Evolutionary conservation across 2,113 vertebrate species (phyloP), one percentile per base, ranked within the genome.

Genomic region (Prolemur simus): DNA sequence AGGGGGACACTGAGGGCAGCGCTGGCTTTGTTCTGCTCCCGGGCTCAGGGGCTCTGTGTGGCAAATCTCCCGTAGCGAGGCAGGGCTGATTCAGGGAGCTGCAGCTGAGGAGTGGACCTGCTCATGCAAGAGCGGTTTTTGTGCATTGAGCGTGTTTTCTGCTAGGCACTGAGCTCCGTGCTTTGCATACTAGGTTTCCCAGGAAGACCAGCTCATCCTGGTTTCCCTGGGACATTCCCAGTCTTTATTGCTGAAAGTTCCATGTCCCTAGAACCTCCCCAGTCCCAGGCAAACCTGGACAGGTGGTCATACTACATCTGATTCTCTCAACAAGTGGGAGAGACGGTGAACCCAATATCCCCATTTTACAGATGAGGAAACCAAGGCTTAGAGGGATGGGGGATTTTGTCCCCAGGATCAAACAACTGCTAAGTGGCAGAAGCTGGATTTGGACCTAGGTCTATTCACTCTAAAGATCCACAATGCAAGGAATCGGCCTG

Each of bases 1-100:
- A 78, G 76, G 64, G 45, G 63, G n/a, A 3, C 34, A 4, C 10
- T 4, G 78, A 83, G 84, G 88, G 92, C 87, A 90, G 87, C 21
- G 15, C 76, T 0, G 5, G 83, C 92, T 96, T 93, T 94, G 92
- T 93, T 89, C 86, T 69, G 87, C 56, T 87, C 49, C 58, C 0
- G 42, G 58, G 32, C 47, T 80, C 1, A 15, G 27, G 76, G 77
- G 15, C 34, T 74, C 3, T 32, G 0, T 63, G 45, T 71, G 81
- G 89, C 73, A 85, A 10, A 56, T 20, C 14, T 1, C 32, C 47
- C 11, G 45, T 12, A 25, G 37, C 0, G 18, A 21, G 86, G 63
- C 39, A 23, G 14, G 54, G 78, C 78, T 52, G n/a, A 21, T 9
- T 34, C 64, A 60, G 34, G 47, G 47, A 74, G 64, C 66, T 2